Evolutionary conservation across 1,140 invertebrate genomes (phyloP).

Genomic region (Drusus annulatus): DNA sequence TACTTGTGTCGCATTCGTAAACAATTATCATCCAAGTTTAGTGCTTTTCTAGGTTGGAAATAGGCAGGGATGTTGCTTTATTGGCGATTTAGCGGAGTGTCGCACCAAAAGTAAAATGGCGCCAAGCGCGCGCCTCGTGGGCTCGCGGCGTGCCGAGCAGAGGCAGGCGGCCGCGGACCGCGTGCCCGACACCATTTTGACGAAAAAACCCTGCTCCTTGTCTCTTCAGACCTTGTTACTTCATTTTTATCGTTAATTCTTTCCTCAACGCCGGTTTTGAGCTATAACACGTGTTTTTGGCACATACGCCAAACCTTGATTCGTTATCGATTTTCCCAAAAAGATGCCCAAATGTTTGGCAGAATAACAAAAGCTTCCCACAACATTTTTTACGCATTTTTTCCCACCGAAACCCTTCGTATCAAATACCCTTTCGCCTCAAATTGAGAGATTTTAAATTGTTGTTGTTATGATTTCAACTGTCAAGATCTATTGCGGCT

Average conservation of each 20-base stretch:
- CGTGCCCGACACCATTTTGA: constrained; percentile 45
- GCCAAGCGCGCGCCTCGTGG: constrained; percentile 63
- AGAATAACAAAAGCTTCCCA: background rate
- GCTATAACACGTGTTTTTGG: constrained; percentile 41
- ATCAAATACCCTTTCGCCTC: background rate
- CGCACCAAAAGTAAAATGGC: constrained; percentile 69
- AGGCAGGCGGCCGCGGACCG: constrained; percentile 31
- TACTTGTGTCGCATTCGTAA: background rate
- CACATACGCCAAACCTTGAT: constrained; percentile 7
- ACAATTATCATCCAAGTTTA: background rate
- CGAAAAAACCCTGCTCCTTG: background rate
- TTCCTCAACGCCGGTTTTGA: background rate
- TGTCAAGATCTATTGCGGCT: constrained; percentile 52
- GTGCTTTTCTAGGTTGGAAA: background rate
- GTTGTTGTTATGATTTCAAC: constrained; percentile 53
- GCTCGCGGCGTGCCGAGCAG: constrained; percentile 40
- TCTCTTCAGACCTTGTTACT: background rate
- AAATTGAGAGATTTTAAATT: constrained; percentile 38
- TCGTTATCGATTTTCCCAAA: constrained; percentile 48
- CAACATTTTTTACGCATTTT: constrained; percentile 11
- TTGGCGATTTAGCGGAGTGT: constrained; percentile 4
- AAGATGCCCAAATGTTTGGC: constrained; percentile 7
- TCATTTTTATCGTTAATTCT: constrained; percentile 22
- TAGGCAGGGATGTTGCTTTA: constrained; percentile 59
- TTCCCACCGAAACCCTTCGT: background rate